Evolutionary conservation across 2,797 vertebrate species (phyloP).

Genomic region (Tangara arthus): DNA sequence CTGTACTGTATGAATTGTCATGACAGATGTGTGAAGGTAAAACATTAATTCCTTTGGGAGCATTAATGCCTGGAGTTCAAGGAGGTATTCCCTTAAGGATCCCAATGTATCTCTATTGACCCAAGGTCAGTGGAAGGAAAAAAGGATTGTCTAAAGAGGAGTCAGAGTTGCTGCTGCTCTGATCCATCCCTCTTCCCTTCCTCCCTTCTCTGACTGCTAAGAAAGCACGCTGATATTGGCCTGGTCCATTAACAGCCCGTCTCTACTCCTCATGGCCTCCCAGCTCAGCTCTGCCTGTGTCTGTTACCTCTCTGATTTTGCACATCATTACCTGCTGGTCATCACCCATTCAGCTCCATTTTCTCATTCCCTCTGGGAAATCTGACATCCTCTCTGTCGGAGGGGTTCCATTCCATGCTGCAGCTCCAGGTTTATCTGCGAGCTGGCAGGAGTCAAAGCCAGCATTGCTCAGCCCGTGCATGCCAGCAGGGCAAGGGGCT

Average conservation of each 20-base stretch:
- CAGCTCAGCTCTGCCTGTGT: neutral
- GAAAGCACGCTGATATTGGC: neutral
- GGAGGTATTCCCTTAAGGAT: neutral
- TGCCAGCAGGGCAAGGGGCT: accelerated
- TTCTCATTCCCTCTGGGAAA: neutral
- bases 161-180: neutral
- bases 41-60: neutral
- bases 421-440: neutral
- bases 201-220: neutral
- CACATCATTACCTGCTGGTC: neutral
- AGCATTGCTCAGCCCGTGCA: neutral
- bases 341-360: neutral
- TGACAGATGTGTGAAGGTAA: neutral
- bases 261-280: neutral
- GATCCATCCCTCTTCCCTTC: neutral
- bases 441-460: neutral
- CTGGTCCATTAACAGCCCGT: neutral
- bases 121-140: neutral
- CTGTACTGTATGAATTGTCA: neutral
- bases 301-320: neutral
- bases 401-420: neutral
- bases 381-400: neutral
- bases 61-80: neutral
- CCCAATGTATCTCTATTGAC: neutral
- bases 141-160: neutral